A percentile compares a stretch with the other conserved stretches of the same genome.
phyloP scores from a whole-genome alignment of 2,888 invertebrate species.

The Acleris literana region DNA sequence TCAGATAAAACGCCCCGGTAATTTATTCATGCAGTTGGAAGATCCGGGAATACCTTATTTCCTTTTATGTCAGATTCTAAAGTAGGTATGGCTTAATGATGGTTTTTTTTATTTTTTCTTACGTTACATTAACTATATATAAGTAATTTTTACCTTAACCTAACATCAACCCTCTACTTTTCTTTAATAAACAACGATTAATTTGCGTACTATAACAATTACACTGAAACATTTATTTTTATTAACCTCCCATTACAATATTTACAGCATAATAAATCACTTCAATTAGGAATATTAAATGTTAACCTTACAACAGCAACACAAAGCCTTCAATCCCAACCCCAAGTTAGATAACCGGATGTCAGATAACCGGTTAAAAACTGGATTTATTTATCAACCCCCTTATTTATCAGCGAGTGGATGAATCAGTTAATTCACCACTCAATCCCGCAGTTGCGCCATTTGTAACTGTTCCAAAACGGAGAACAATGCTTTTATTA shows the following conservation, averaged over 20 bases:
- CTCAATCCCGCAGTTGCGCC: conserved; percentile 44
- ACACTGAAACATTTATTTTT: too few species aligned
- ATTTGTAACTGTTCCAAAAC: conserved; percentile 46
- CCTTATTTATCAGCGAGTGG: conserved; percentile 20
- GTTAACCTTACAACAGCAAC: conserved; percentile 6
- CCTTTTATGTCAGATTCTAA: not conserved
- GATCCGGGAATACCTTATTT: not conserved
- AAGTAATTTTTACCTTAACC: too few species aligned
- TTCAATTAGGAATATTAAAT: not conserved
- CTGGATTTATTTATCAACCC: conserved; percentile 31
- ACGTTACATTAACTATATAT: too few species aligned
- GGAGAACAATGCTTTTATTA: conserved; percentile 46
- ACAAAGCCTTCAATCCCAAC: conserved; percentile 13
- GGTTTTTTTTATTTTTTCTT: not conserved
- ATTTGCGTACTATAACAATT: too few species aligned
- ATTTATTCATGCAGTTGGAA: conserved; percentile 35
- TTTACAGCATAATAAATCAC: not conserved
- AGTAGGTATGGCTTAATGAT: not conserved
- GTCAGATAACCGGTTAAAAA: conserved; percentile 28
- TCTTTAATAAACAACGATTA: too few species aligned
- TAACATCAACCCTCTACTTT: too few species aligned
- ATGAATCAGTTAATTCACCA: conserved; percentile 41
- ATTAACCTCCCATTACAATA: not conserved
- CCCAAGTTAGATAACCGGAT: conserved; percentile 1
- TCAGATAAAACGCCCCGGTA: conserved; percentile 43